Evolutionary conservation across 2,797 vertebrate species (phyloP).

Genomic region (Chromobotia macracanthus): DNA sequence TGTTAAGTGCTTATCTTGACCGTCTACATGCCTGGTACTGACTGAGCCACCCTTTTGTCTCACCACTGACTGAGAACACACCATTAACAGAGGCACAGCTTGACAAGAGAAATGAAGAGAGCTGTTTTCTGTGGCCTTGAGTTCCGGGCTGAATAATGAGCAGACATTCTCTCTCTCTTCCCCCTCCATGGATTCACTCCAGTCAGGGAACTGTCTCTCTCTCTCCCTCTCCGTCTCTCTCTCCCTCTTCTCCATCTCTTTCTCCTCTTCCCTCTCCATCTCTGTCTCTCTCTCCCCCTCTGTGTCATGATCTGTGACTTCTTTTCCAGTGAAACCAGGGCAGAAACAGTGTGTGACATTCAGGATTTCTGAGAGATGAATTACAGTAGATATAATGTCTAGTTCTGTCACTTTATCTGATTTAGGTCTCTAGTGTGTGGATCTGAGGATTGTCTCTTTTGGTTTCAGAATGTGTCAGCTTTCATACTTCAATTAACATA

Average conservation of each 20-base stretch:
- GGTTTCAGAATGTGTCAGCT: no score
- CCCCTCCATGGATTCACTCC: conserved; percentile 61
- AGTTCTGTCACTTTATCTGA: conserved; percentile 44
- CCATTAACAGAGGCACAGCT: conserved; percentile 74
- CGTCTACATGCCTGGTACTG: conserved; percentile 55
- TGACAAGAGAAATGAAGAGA: conserved; percentile 83
- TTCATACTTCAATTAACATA: no score
- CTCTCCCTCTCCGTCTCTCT: no score
- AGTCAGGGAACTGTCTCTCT: not conserved
- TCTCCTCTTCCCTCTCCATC: conserved; percentile 9
- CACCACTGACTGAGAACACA: conserved; percentile 70
- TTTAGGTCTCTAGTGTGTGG: no score
- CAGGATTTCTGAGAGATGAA: conserved; percentile 51
- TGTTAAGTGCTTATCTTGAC: conserved; percentile 48
- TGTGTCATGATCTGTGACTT: conserved; percentile 60
- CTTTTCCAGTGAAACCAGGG: conserved; percentile 68
- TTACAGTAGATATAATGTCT: conserved; percentile 46
- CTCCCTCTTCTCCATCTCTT: no score
- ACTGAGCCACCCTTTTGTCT: conserved; percentile 65
- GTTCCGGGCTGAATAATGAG: conserved; percentile 81
- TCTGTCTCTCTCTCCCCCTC: conserved; percentile 9
- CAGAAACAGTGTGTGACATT: conserved; percentile 61
- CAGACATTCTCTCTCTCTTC: conserved; percentile 58
- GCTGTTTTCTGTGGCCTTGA: conserved; percentile 76
- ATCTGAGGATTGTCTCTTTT: no score